Evolutionary conservation across 2,797 vertebrate species (phyloP), one percentile per base, ranked within the genome.

Genomic region (Columba guinea): DNA sequence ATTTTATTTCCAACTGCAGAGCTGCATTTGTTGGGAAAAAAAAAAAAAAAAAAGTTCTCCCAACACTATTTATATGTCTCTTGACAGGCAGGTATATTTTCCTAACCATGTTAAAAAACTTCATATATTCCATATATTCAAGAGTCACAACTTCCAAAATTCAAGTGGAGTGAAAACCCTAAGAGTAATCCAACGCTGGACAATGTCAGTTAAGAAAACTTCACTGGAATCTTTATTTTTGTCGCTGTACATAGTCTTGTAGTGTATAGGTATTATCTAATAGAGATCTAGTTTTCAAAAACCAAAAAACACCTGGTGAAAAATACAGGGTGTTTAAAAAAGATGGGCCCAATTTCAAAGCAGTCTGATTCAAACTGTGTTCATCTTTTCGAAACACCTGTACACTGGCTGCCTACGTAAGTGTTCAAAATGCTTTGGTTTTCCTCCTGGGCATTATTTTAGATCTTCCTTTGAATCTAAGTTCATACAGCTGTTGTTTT

Each of bases 61-160:
- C 32, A 28, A 53, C 6, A 79, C 7, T 32, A 52, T 52, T 48
- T 56, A 69, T 11, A 62, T 35, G 37, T 7, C 34, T 62, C 14
- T 76, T 79, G 11, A 53, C 4, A 7, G 10, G 3, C 4, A 1
- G 4, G 6, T 10, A 10, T 59, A 80, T 49, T 52, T 67, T 89
- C 79, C 58, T 71, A 21, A 68, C 11, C 11, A 18, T 9, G 5
- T 44, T 51, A 51, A 67, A 62, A 81, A 67, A 39, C 17, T 13
- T 81, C 32, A 35, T 35, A 0, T 0, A 18, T 59, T 64, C 32
- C 32, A 35, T 35, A 0, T 0, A 18, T 59, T 64, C 32, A 53
- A 41, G 49, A 48, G 32, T 58, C 37, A 74, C 13, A 75, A 44
- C 15, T 58, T 53, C 28, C 53, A 71, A 75, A 83, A 53, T 26